These are phyloP conservation scores for Callimorpha dominula DNA, from an alignment of 2,888 invertebrate genomes.

Conservation along the genomic window DNA sequence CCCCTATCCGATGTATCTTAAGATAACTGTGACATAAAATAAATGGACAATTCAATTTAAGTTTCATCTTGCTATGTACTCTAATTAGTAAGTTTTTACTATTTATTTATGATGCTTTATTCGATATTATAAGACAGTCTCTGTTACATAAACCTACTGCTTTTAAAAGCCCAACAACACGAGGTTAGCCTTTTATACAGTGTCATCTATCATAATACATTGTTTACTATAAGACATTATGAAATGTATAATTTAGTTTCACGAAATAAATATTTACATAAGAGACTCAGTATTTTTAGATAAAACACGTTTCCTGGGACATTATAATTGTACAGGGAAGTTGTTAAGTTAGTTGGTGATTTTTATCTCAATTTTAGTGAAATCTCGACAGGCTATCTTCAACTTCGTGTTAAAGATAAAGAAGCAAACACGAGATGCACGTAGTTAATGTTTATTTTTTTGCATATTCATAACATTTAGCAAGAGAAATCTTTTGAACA, in stretches of 20 bases:
- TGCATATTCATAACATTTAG: slow-evolving; percentile 50
- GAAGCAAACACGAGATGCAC: slow-evolving; percentile 38
- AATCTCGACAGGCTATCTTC: slow-evolving; percentile 32
- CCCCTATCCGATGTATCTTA: no score
- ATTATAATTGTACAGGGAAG: slow-evolving; percentile 28
- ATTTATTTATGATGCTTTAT: no score
- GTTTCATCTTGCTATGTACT: no score
- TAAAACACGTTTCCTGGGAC: slow-evolving; percentile 22
- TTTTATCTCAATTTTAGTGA: slow-evolving; percentile 33
- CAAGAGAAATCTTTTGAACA: slow-evolving; percentile 42
- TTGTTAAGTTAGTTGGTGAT: slow-evolving; percentile 41
- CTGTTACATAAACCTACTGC: no score
- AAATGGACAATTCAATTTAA: no score
- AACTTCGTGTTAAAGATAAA: slow-evolving; percentile 53
- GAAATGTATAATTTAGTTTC: not conserved
- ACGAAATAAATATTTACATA: slow-evolving; percentile 5
- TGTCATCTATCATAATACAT: not conserved
- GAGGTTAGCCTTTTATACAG: not conserved
- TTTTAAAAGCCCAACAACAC: not conserved
- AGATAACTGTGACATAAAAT: no score
- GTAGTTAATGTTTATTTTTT: slow-evolving; percentile 46
- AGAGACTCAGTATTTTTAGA: slow-evolving; percentile 1
- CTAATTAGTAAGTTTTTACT: no score
- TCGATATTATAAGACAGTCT: no score
- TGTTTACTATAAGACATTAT: not conserved